These are phyloP conservation scores for Tor tambroides DNA, from an alignment of 2,113 vertebrate species.

Conservation along the genomic window DNA sequence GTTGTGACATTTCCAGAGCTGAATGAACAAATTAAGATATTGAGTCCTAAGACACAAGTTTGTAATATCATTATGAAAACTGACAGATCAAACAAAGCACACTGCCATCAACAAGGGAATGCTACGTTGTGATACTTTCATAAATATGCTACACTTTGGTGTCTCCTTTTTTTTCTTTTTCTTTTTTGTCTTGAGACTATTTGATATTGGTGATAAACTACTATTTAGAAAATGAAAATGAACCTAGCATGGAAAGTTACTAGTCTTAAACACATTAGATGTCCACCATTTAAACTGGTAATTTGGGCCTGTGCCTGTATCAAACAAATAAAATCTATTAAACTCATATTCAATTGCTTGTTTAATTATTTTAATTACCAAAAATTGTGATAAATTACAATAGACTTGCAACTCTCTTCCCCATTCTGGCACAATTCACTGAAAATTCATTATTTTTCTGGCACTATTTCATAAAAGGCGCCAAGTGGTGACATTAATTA, in stretches of 20 bases:
- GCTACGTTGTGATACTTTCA: neutral
- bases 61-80: neutral
- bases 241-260: neutral
- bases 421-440: neutral
- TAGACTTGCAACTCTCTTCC: neutral
- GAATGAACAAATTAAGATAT: neutral
- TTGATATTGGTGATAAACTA: neutral
- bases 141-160: neutral
- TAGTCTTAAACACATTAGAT: neutral
- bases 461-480: neutral
- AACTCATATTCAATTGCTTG: neutral
- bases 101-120: neutral
- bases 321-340: neutral
- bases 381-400: neutral
- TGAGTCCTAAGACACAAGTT: neutral
- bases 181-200: neutral
- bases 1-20: neutral
- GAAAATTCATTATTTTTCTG: neutral
- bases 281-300: neutral
- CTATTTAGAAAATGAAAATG: neutral
- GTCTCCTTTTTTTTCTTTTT: neutral
- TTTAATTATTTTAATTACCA: neutral
- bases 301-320: neutral
- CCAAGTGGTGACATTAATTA: neutral
- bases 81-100: neutral